A percentile compares a stretch with the other conserved stretches of the same genome.
Evolutionary conservation across 2,113 vertebrate genomes (phyloP).

Genomic region (Clarias batrachus): DNA sequence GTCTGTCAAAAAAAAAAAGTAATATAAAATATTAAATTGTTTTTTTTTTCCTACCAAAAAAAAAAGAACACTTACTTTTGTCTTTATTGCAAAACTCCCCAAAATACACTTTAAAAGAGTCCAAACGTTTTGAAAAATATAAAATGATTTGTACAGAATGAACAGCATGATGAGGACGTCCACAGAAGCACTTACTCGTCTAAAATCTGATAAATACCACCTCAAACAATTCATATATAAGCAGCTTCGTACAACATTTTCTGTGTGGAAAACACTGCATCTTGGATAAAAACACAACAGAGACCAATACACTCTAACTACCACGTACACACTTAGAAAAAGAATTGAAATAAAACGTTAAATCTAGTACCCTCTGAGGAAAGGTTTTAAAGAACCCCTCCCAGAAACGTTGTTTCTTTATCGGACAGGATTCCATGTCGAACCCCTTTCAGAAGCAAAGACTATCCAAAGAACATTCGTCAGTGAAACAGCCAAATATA

Average conservation of each 20-base stretch:
- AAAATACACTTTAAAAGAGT: conserved; percentile 5
- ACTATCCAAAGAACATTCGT: background rate
- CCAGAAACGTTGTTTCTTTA: too few relatives aligned
- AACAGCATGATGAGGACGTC: conserved; percentile 74
- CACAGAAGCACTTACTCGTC: conserved; percentile 74
- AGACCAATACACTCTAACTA: conserved; percentile 33
- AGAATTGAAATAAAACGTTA: background rate
- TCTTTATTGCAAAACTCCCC: conserved; percentile 39
- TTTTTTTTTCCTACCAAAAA: background rate
- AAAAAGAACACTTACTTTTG: background rate
- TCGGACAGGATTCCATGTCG: background rate
- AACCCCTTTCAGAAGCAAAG: too few relatives aligned
- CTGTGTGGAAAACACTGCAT: conserved; percentile 68
- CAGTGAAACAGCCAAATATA: conserved; percentile 41
- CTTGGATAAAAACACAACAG: conserved; percentile 44
- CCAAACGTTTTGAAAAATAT: conserved; percentile 71
- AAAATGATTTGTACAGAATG: conserved; percentile 79
- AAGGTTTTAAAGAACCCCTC: background rate
- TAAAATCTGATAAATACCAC: conserved; percentile 78
- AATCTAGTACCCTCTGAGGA: background rate
- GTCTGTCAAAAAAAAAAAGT: background rate
- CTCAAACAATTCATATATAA: conserved; percentile 77
- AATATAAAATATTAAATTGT: background rate
- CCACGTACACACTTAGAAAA: background rate
- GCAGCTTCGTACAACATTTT: conserved; percentile 74